Evolutionary conservation across 2,888 invertebrate species (phyloP).

Genomic region (Cheilosia vernalis): DNA sequence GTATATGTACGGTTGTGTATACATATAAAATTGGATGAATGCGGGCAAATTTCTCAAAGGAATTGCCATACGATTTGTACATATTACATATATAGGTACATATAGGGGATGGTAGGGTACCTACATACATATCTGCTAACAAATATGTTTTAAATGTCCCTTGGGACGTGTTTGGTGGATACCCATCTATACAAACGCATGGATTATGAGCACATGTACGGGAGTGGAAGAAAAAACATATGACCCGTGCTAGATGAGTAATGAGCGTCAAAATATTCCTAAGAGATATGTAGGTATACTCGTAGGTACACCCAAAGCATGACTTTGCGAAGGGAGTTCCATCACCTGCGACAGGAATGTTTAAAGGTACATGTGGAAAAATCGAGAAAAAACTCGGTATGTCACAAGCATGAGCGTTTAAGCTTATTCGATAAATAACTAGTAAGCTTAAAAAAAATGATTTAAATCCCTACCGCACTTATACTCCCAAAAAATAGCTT

Average conservation of each 20-base stretch:
- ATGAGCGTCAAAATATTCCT: not conserved
- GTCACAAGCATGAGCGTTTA: no score
- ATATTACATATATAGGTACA: not conserved
- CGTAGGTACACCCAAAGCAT: not conserved
- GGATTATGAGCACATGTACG: conserved; percentile 5
- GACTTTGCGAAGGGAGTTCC: not conserved
- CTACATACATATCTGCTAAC: not conserved
- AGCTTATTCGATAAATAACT: no score
- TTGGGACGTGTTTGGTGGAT: conserved; percentile 40
- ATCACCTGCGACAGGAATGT: not conserved
- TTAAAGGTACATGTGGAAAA: not conserved
- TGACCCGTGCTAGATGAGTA: not conserved
- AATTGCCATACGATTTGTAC: not conserved
- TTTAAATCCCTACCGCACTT: no score
- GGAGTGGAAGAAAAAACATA: not conserved
- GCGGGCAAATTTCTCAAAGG: conserved; percentile 31
- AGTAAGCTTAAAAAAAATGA: no score
- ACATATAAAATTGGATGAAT: not conserved
- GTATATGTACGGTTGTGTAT: not conserved
- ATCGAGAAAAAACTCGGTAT: not conserved
- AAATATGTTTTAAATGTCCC: conserved; percentile 34
- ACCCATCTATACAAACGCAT: not conserved
- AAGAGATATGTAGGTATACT: not conserved
- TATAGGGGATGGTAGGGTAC: not conserved
- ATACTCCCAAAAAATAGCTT: no score